Conservation (phyloP, 2,797 vertebrate genomes). For the Enteromius radiatus region DNA sequence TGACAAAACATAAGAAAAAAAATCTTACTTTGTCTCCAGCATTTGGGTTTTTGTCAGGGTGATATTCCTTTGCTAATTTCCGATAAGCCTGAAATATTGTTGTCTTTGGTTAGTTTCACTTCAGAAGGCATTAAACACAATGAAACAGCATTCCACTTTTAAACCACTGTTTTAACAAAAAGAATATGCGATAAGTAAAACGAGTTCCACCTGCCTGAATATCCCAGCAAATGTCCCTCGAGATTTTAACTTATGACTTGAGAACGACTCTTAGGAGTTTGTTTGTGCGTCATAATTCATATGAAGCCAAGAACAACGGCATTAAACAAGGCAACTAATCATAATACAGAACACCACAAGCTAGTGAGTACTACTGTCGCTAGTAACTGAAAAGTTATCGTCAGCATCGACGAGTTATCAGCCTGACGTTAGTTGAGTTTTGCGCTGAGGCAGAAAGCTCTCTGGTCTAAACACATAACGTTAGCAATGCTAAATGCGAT, state of each 20-base stretch:
- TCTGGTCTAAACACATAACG: not conserved
- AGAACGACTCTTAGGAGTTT: not conserved
- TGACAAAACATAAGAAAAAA: not conserved
- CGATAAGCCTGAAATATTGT: constrained; percentile 86
- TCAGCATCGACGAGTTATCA: not conserved
- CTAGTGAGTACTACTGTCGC: not conserved
- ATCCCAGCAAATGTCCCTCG: not conserved
- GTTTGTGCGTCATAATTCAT: constrained; percentile 1
- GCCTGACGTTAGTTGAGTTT: not conserved
- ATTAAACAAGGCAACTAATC: not conserved
- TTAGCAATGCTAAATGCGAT: not conserved
- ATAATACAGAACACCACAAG: not conserved
- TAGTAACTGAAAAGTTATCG: too few relatives aligned
- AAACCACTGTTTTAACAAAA: not conserved
- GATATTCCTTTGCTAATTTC: constrained; percentile 97
- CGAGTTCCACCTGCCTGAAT: not conserved
- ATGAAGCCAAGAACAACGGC: not conserved
- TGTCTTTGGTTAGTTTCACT: constrained; percentile 28
- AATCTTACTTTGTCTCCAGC: constrained; percentile 93
- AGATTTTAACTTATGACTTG: not conserved
- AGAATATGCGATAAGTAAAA: not conserved
- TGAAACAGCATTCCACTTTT: not conserved
- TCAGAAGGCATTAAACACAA: not conserved
- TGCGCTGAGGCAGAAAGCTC: not conserved
- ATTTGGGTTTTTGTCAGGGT: constrained; percentile 98